These are phyloP conservation scores for Styela plicata DNA, from an alignment of 23 tunicate species.

Conservation along the genomic window DNA sequence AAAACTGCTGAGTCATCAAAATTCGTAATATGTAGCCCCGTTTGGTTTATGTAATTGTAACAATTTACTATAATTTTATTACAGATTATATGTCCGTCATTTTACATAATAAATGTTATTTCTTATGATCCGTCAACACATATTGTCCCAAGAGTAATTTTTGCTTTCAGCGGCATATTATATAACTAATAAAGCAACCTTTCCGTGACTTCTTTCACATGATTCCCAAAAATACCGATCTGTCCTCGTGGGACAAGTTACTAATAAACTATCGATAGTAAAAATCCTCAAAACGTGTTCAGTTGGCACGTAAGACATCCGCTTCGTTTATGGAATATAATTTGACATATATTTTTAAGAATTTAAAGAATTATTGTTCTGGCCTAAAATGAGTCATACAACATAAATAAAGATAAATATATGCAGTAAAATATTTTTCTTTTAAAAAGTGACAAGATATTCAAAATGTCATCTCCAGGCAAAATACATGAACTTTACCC, in stretches of 20 bases:
- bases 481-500: too few species aligned
- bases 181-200: conserved; percentile 20
- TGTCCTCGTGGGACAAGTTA: conserved; percentile 14
- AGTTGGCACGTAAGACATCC: background rate
- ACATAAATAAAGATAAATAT: too few species aligned
- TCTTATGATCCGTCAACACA: conserved; percentile 6
- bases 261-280: background rate
- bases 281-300: background rate
- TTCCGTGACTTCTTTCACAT: conserved; percentile 12
- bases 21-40: too few species aligned
- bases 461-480: too few species aligned
- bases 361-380: too few species aligned
- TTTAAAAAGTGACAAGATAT: too few species aligned
- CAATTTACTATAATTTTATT: too few species aligned
- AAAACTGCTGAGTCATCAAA: too few species aligned
- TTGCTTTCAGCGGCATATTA: conserved; percentile 9
- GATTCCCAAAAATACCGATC: background rate
- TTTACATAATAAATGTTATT: background rate
- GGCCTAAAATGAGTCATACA: too few species aligned
- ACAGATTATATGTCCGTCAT: conserved; percentile 10
- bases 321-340: background rate
- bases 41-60: too few species aligned
- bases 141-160: conserved; percentile 1
- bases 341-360: too few species aligned
- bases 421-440: too few species aligned